Percentiles rank a stretch among this genome's conserved stretches.
Evolutionary conservation across 2,888 invertebrate genomes (phyloP).

Genomic region (Chalcosyrphus nemorum): DNA sequence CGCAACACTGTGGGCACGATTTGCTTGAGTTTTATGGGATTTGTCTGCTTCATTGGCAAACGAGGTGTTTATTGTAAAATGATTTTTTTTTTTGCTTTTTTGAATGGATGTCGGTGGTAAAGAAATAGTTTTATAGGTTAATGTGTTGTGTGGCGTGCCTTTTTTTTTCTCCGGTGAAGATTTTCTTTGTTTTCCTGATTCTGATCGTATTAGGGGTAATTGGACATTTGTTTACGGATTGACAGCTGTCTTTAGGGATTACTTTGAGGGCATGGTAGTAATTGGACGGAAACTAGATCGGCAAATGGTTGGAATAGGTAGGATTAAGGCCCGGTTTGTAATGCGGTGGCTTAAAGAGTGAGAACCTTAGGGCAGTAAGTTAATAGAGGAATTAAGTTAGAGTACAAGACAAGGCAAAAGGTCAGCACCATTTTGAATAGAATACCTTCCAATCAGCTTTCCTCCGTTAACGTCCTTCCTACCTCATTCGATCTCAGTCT

Average conservation of each 20-base stretch:
- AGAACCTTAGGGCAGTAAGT: no score
- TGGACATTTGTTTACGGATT: slow-evolving; percentile 41
- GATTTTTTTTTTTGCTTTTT: slow-evolving; percentile 2
- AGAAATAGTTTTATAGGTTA: slow-evolving; percentile 62
- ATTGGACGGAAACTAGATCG: not conserved
- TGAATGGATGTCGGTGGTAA: not conserved
- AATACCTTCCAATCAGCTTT: no score
- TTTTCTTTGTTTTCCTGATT: slow-evolving; percentile 41
- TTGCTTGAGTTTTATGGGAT: slow-evolving; percentile 50
- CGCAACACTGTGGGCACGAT: not conserved
- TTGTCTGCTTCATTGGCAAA: slow-evolving; percentile 49
- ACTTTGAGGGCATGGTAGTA: not conserved
- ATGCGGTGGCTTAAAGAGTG: not conserved
- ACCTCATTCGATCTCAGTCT: no score
- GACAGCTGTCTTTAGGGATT: slow-evolving; percentile 28
- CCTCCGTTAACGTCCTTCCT: no score
- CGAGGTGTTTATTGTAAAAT: slow-evolving; percentile 43
- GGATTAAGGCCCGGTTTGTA: not conserved
- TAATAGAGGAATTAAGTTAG: no score
- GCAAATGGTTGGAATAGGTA: not conserved
- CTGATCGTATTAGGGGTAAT: slow-evolving; percentile 51
- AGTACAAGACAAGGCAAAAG: no score
- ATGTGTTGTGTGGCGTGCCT: slow-evolving; percentile 26
- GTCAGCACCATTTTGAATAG: no score
- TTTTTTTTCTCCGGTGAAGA: slow-evolving; percentile 1